These are phyloP conservation scores for Chamaetylas fuelleborni DNA, from an alignment of 2,113 vertebrate genomes.

Conservation along the genomic window DNA sequence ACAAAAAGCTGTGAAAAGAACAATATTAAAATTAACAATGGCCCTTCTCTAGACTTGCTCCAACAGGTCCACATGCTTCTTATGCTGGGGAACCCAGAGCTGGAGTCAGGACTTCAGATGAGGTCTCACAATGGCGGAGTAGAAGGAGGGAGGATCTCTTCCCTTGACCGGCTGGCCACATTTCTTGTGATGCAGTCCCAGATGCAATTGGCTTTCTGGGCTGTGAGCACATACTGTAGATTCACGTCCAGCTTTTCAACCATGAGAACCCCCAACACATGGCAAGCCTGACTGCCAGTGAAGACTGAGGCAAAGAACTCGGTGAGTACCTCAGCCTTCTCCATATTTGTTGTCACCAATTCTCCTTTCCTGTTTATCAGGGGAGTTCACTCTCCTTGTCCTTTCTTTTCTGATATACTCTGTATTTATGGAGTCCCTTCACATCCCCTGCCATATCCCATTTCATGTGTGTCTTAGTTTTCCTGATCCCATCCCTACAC, in stretches of 20 bases:
- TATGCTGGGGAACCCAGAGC: background rate
- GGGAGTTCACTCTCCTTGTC: background rate
- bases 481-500: background rate
- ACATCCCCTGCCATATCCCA: background rate
- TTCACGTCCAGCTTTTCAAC: background rate
- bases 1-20: background rate
- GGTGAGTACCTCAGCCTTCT: background rate
- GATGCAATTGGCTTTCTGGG: background rate
- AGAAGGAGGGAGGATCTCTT: background rate
- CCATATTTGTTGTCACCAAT: background rate
- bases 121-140: background rate
- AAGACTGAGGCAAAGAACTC: background rate
- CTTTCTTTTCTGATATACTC: background rate
- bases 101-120: background rate
- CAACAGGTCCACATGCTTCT: background rate
- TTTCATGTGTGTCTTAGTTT: background rate
- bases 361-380: background rate
- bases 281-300: background rate
- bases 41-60: background rate
- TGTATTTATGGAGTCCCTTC: accelerated
- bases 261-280: background rate
- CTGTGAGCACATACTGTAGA: background rate
- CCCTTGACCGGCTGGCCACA: background rate
- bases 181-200: background rate
- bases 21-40: background rate